Percentiles rank a stretch among this genome's conserved stretches.
Evolutionary conservation across 53 echinoderm and acorn worm genomes (phyloP).

Genomic region (Antedon mediterranea): DNA sequence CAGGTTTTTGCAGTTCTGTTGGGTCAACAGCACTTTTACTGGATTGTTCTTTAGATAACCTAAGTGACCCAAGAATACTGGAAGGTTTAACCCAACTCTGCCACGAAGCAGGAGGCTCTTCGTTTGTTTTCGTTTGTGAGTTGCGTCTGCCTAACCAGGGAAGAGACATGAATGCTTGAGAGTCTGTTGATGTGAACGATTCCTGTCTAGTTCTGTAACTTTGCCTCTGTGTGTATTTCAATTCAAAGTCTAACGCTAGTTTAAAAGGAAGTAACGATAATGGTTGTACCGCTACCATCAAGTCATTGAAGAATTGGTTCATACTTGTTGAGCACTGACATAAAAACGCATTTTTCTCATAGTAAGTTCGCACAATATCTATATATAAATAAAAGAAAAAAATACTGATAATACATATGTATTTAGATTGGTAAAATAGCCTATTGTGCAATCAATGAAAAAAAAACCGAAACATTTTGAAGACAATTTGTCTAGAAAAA

Average conservation of each 20-base stretch:
- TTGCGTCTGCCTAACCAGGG: background rate
- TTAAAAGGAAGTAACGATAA: conserved; percentile 76
- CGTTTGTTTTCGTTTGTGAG: conserved; percentile 15
- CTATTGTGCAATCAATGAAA: too few relatives aligned
- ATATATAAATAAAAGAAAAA: background rate
- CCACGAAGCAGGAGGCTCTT: conserved; percentile 36
- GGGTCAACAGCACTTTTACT: background rate
- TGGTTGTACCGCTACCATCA: conserved; percentile 66
- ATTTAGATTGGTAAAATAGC: too few relatives aligned
- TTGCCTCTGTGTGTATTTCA: conserved; percentile 25
- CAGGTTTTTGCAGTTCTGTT: background rate
- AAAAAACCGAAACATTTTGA: too few relatives aligned
- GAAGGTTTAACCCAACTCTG: background rate
- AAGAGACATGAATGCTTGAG: background rate
- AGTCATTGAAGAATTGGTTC: conserved; percentile 38
- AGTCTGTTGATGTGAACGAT: background rate
- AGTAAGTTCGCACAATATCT: conserved; percentile 72
- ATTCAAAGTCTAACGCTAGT: conserved; percentile 79
- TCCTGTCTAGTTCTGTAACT: background rate
- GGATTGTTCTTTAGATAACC: background rate
- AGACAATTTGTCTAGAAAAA: too few relatives aligned
- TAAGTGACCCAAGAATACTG: background rate
- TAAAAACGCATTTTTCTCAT: conserved; percentile 70
- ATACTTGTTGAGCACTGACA: conserved; percentile 43
- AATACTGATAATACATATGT: too few relatives aligned